Conservation (phyloP, 2,113 vertebrate species). For the Lonchura striata region DNA sequence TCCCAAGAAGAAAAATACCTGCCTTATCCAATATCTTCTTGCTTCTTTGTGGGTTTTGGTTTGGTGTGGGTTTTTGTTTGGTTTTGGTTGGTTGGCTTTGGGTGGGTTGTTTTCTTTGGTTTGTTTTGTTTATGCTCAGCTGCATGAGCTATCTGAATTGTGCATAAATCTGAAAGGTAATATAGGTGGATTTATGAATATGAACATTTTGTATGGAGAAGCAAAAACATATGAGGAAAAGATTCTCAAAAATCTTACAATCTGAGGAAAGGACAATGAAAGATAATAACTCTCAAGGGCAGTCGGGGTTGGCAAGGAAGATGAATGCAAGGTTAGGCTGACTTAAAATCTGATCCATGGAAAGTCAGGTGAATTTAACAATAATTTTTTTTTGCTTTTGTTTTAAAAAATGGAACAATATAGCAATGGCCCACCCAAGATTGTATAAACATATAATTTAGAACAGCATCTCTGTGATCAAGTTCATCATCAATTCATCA, state of each 20-base stretch:
- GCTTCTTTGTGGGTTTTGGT: not conserved
- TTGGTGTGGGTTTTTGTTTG: not conserved
- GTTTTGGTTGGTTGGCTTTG: not conserved
- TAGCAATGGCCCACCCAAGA: not conserved
- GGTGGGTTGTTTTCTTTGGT: not conserved
- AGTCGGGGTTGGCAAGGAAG: not conserved
- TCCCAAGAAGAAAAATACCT: not conserved
- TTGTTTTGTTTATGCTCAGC: not conserved
- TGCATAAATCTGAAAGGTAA: not conserved
- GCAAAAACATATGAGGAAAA: not conserved
- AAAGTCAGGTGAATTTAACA: not conserved
- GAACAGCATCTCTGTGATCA: not conserved
- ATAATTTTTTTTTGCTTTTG: not conserved
- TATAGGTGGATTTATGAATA: not conserved
- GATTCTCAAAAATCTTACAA: not conserved
- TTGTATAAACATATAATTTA: not conserved
- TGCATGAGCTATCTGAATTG: not conserved
- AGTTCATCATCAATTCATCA: not conserved
- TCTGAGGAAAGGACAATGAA: not conserved
- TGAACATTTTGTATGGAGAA: not conserved
- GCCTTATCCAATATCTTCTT: not conserved
- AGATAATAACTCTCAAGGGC: not conserved
- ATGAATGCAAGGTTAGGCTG: not conserved
- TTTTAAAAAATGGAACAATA: not conserved
- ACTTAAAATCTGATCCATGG: not conserved